Evolutionary conservation across 2,888 invertebrate genomes (phyloP).

Genomic region (Gymnoscelis rufifasciata): DNA sequence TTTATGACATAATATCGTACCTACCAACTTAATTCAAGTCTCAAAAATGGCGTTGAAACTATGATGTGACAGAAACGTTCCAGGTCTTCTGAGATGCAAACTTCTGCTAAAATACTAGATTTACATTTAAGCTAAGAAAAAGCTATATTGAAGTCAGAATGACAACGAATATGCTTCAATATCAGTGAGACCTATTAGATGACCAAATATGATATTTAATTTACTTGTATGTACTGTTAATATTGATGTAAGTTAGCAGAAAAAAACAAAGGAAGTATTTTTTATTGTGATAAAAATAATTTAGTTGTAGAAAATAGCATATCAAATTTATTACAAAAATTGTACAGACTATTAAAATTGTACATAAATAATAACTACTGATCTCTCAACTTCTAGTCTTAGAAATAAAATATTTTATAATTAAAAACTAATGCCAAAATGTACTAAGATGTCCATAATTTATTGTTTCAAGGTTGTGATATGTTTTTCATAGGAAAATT

Average conservation of each 20-base stretch:
- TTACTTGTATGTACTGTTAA: slow-evolving; percentile 8
- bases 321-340: slow-evolving; percentile 40
- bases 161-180: not conserved
- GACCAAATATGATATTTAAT: slow-evolving; percentile 50
- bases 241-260: slow-evolving; percentile 1
- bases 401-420: not conserved
- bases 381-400: slow-evolving; percentile 12
- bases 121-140: no score
- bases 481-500: no score
- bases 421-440: slow-evolving; percentile 22
- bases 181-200: slow-evolving; percentile 45
- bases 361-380: slow-evolving; percentile 13
- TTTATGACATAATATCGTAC: no score
- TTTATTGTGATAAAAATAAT: slow-evolving; percentile 45
- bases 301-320: slow-evolving; percentile 49
- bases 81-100: no score
- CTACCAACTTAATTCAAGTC: no score
- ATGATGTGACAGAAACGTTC: no score
- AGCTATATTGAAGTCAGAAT: no score
- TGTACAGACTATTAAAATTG: slow-evolving; percentile 24
- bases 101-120: no score
- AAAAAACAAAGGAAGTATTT: slow-evolving; percentile 27
- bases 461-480: slow-evolving; percentile 56
- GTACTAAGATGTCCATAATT: slow-evolving; percentile 24
- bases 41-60: no score